phyloP scores from a whole-genome alignment of 2,797 vertebrate species.

The Tenualosa ilisha region DNA sequence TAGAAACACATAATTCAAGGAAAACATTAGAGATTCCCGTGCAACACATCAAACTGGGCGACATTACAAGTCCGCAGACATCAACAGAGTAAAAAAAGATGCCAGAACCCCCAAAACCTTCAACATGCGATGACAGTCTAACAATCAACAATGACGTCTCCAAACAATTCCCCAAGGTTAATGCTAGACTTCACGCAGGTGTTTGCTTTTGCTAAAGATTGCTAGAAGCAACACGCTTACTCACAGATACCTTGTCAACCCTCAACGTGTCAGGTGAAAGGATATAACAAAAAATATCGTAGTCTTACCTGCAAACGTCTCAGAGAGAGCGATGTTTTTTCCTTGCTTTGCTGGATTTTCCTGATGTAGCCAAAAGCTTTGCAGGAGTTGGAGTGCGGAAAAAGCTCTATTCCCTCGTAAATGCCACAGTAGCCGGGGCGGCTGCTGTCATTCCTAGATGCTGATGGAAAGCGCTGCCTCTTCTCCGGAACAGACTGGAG shows the following conservation, averaged over 20 bases:
- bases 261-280: neutral
- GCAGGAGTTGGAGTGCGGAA: neutral
- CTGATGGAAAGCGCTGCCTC: slow-evolving; percentile 30
- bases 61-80: neutral
- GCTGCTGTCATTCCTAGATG: slow-evolving; percentile 40
- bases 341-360: slow-evolving; percentile 26
- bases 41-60: neutral
- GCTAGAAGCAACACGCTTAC: neutral
- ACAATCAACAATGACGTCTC: neutral
- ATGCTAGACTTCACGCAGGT: neutral
- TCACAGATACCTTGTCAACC: neutral
- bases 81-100: slow-evolving; percentile 15
- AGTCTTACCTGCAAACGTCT: slow-evolving; percentile 41
- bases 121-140: neutral
- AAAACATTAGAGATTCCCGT: neutral
- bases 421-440: slow-evolving; percentile 41
- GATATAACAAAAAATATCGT: neutral
- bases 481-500: slow-evolving; percentile 32
- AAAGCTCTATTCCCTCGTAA: slow-evolving; percentile 24
- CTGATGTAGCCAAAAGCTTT: neutral
- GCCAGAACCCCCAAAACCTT: neutral
- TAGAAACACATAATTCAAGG: neutral
- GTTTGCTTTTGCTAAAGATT: neutral
- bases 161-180: neutral
- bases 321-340: slow-evolving; percentile 26